These are phyloP conservation scores for Apodemia duryi DNA, from an alignment of 2,888 invertebrate species.

Conservation along the genomic window DNA sequence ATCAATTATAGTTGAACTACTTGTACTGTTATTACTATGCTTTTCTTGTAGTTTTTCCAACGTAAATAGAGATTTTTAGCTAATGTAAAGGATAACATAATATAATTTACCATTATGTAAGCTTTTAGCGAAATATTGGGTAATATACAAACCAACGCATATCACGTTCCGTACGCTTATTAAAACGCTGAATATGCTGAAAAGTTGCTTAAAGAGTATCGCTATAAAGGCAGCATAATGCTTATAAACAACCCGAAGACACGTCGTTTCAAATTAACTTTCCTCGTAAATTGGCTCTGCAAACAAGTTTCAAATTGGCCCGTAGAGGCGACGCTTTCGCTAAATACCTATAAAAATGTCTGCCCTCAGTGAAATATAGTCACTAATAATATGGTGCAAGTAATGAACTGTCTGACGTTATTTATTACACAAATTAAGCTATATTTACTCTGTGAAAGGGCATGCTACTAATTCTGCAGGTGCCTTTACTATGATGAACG, in stretches of 20 bases:
- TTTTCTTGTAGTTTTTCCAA: too few species aligned
- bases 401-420: slow-evolving; percentile 30
- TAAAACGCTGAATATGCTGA: slow-evolving; percentile 11
- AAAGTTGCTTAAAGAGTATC: slow-evolving; percentile 25
- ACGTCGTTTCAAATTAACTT: slow-evolving; percentile 41
- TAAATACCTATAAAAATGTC: slow-evolving; percentile 80
- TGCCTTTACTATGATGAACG: not conserved
- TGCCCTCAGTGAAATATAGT: slow-evolving; percentile 71
- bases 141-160: not conserved
- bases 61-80: too few species aligned
- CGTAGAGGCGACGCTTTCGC: slow-evolving; percentile 74
- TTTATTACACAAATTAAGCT: slow-evolving; percentile 10
- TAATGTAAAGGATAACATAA: too few species aligned
- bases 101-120: not conserved
- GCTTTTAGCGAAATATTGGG: not conserved
- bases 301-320: slow-evolving; percentile 78
- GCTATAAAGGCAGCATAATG: slow-evolving; percentile 28
- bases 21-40: too few species aligned
- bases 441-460: not conserved
- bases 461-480: not conserved
- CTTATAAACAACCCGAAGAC: slow-evolving; percentile 39
- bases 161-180: slow-evolving; percentile 1
- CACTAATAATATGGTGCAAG: slow-evolving; percentile 49
- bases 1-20: too few species aligned
- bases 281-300: slow-evolving; percentile 66